Evolutionary conservation across 2,888 invertebrate genomes (phyloP).

Genomic region (Agrochola litura): DNA sequence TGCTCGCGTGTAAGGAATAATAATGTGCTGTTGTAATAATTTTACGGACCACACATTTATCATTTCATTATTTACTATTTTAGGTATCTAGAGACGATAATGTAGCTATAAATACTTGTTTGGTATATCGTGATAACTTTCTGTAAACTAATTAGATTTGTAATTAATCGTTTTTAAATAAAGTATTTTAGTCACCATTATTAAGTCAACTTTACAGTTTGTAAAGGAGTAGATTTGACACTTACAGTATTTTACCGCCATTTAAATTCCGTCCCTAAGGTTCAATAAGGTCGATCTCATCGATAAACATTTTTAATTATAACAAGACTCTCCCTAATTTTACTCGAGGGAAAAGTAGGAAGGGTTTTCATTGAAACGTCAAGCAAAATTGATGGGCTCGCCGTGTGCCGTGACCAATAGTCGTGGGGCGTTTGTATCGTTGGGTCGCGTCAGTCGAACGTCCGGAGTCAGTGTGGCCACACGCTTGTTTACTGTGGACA

Average conservation of each 20-base stretch:
- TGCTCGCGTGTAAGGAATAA: constrained; percentile 62
- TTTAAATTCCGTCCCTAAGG: constrained; percentile 61
- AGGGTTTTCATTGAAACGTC: constrained; percentile 89
- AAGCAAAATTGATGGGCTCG: constrained; percentile 88
- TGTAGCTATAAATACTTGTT: constrained; percentile 23
- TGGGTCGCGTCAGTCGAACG: constrained; percentile 84
- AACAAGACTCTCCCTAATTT: constrained; percentile 81
- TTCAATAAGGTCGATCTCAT: constrained; percentile 72
- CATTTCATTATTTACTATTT: constrained; percentile 46
- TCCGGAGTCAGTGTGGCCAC: constrained; percentile 87
- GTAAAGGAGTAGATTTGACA: not conserved
- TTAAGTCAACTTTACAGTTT: constrained; percentile 22
- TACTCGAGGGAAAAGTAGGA: constrained; percentile 85
- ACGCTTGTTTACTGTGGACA: constrained; percentile 84
- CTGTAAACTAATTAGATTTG: constrained; percentile 19
- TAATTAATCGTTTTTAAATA: constrained; percentile 26
- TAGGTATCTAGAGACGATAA: constrained; percentile 14
- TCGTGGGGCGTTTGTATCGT: constrained; percentile 84
- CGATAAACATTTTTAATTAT: constrained; percentile 85
- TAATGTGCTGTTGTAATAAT: constrained; percentile 62
- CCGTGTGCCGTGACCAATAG: constrained; percentile 87
- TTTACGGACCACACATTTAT: constrained; percentile 56
- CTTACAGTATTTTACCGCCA: constrained; percentile 27
- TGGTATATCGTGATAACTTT: not conserved
- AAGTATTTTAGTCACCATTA: not conserved